Percentiles rank a stretch among this genome's conserved stretches.
These are phyloP conservation scores for Actinernus sp. DNA, from an alignment of 92 coral and sea anemone genomes.

Conservation along the genomic window DNA sequence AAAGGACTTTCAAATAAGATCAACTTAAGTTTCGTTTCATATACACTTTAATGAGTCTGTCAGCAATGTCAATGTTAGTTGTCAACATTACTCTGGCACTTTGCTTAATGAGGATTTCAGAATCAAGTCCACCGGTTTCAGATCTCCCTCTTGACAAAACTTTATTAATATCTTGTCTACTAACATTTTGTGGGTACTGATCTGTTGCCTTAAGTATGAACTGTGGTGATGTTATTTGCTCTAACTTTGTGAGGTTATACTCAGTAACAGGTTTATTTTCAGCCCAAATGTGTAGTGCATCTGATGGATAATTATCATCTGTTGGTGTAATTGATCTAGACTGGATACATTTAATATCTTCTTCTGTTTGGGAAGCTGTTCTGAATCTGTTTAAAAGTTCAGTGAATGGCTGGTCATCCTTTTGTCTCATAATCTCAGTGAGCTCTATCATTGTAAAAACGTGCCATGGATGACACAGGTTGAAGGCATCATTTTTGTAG, in stretches of 20 bases:
- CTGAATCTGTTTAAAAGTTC: slow-evolving; percentile 50
- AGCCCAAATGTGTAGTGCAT: slow-evolving; percentile 64
- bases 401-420: slow-evolving; percentile 49
- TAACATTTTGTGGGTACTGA: slow-evolving; percentile 58
- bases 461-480: slow-evolving; percentile 61
- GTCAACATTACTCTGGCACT: slow-evolving; percentile 69
- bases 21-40: no score
- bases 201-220: slow-evolving; percentile 17
- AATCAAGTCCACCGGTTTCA: slow-evolving; percentile 77
- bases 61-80: slow-evolving; percentile 49
- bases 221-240: slow-evolving; percentile 17
- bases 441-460: slow-evolving; percentile 53
- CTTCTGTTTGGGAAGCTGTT: slow-evolving; percentile 65
- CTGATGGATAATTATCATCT: slow-evolving; percentile 40
- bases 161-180: slow-evolving; percentile 62
- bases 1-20: no score
- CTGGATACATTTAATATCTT: slow-evolving; percentile 34
- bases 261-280: slow-evolving; percentile 53
- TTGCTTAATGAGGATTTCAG: slow-evolving; percentile 59
- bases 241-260: slow-evolving; percentile 26
- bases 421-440: slow-evolving; percentile 60
- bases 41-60: slow-evolving; percentile 69
- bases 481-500: slow-evolving; percentile 38
- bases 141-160: slow-evolving; percentile 62
- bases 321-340: slow-evolving; percentile 29